These are phyloP conservation scores for Holothuria leucospilota DNA, from an alignment of 53 echinoderm and acorn worm species.

Conservation along the genomic window DNA sequence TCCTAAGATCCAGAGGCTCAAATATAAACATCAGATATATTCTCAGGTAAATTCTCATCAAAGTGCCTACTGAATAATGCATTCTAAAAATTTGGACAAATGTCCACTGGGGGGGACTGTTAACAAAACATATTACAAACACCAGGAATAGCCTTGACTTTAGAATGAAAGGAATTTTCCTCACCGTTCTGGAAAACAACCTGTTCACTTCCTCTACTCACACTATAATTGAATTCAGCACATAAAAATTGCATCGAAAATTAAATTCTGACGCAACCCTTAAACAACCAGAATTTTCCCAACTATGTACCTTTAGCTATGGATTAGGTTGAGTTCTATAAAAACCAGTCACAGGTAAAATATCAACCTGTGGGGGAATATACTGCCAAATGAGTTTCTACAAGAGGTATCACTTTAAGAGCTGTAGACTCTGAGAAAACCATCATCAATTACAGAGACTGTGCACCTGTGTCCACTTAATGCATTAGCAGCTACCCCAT, in stretches of 20 bases:
- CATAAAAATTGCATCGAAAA: not conserved
- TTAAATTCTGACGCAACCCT: not conserved
- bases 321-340: no score
- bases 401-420: no score
- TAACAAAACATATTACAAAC: no score
- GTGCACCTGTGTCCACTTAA: constrained; percentile 25
- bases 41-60: not conserved
- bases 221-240: not conserved
- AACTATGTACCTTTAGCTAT: not conserved
- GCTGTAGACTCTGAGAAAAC: no score
- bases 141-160: no score
- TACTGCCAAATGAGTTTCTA: no score
- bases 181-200: no score
- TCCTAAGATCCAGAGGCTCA: not conserved
- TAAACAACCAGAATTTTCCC: not conserved
- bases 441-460: not conserved
- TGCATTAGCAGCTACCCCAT: no score
- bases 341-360: no score
- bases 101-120: not conserved
- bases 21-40: not conserved
- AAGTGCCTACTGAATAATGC: not conserved
- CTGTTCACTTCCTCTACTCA: no score
- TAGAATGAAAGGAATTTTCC: no score
- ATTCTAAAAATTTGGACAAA: not conserved
- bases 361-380: no score